Percentiles rank a stretch among this genome's conserved stretches.
Conservation (phyloP, 2,113 vertebrate species). For the Gobio gobio region DNA sequence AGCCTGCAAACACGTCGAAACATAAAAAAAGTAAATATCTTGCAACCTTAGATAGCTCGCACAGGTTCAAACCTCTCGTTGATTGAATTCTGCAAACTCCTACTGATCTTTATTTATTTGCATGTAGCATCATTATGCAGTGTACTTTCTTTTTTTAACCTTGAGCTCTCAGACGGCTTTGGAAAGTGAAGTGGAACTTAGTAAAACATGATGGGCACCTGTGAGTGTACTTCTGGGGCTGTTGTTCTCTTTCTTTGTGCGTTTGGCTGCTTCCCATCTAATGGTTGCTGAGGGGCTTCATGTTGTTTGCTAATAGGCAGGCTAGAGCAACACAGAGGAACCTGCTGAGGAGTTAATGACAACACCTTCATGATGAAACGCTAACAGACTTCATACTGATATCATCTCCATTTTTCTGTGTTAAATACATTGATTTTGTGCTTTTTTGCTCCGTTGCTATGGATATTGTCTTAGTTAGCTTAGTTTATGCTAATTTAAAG, state of each 20-base stretch:
- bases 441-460: neutral
- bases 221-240: conserved; percentile 23
- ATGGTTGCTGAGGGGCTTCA: conserved; percentile 45
- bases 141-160: neutral
- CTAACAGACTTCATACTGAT: conserved; percentile 18
- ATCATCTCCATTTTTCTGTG: neutral
- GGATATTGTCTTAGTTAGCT: neutral
- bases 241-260: conserved; percentile 34
- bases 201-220: neutral
- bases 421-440: neutral
- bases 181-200: neutral
- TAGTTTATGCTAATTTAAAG: neutral
- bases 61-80: neutral
- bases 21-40: neutral
- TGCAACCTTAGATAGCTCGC: neutral
- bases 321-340: conserved; percentile 34
- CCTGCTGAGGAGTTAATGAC: conserved; percentile 50
- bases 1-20: neutral
- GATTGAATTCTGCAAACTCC: conserved; percentile 17
- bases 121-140: neutral
- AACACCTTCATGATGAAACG: conserved; percentile 31
- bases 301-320: conserved; percentile 51
- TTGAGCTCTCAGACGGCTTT: neutral
- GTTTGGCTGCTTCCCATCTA: conserved; percentile 29
- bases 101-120: conserved; percentile 14